Evolutionary conservation across 2,113 vertebrate genomes (phyloP).

Genomic region (Tachuris rubrigastra): DNA sequence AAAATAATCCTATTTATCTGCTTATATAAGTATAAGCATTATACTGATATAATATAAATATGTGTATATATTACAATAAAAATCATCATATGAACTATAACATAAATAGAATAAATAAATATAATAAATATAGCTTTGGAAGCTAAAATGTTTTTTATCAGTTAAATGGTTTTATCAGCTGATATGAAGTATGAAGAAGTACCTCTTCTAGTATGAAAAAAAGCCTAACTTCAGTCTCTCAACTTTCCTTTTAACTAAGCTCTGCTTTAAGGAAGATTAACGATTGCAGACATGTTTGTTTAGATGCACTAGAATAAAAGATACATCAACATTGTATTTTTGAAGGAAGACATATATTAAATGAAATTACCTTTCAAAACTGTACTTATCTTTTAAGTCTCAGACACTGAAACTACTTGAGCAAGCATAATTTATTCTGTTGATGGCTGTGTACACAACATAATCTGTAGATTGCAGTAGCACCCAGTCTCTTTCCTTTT

Average conservation of each 20-base stretch:
- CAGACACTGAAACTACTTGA: background rate
- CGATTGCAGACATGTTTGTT: background rate
- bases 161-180: background rate
- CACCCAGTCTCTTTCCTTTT: background rate
- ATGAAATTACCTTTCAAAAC: background rate
- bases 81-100: background rate
- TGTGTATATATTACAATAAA: background rate
- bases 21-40: background rate
- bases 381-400: background rate
- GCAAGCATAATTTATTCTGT: background rate
- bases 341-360: background rate
- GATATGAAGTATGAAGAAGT: background rate
- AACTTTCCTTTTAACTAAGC: background rate
- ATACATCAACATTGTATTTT: background rate
- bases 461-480: background rate
- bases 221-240: background rate
- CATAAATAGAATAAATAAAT: background rate
- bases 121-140: background rate
- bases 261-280: background rate
- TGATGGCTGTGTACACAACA: background rate
- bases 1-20: background rate
- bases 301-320: background rate
- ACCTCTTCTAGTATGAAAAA: background rate
- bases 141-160: background rate
- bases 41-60: background rate